Evolutionary conservation across 2,113 vertebrate genomes (phyloP).

Genomic region (Poeciliopsis retropinna): DNA sequence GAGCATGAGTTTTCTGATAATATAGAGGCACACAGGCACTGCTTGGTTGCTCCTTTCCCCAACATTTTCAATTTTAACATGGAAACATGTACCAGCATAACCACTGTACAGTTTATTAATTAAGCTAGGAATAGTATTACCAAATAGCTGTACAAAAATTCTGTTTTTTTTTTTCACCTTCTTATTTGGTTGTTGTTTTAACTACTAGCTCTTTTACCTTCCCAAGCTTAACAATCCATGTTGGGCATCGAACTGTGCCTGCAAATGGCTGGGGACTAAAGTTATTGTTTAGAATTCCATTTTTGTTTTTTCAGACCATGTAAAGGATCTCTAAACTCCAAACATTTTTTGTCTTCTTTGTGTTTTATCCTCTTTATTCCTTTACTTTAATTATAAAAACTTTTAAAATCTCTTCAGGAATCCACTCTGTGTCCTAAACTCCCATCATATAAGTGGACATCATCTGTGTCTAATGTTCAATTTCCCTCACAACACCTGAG

Average conservation of each 20-base stretch:
- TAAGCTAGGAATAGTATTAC: background rate
- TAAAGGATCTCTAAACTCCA: background rate
- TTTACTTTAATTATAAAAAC: background rate
- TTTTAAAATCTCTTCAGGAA: background rate
- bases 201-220: too few relatives aligned
- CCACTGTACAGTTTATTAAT: background rate
- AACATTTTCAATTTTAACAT: background rate
- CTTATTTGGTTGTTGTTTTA: background rate
- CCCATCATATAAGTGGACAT: background rate
- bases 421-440: background rate
- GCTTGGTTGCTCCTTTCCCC: background rate
- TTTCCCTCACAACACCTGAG: background rate
- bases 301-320: too few relatives aligned
- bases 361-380: background rate
- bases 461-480: background rate
- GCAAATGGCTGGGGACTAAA: too few relatives aligned
- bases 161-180: background rate
- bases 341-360: background rate
- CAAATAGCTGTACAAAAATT: background rate
- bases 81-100: background rate
- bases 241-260: too few relatives aligned
- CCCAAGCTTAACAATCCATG: too few relatives aligned
- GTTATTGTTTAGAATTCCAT: too few relatives aligned
- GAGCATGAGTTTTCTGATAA: constrained; percentile 8
- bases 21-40: background rate